Conservation (phyloP, 2,113 vertebrate genomes). For the Mormyrus lacerda region DNA sequence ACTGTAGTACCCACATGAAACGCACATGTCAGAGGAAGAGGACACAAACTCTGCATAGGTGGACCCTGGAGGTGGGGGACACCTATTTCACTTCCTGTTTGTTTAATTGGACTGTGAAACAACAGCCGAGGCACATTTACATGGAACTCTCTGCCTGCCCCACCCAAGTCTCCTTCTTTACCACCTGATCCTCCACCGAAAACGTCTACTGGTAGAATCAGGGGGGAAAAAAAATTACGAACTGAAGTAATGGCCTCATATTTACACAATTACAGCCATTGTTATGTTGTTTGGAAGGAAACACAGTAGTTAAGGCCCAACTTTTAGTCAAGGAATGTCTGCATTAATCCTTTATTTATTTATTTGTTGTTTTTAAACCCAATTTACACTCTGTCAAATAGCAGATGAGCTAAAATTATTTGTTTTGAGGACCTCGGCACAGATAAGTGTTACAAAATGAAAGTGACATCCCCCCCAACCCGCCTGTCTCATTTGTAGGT, state of each 20-base stretch:
- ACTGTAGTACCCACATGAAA: neutral
- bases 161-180: neutral
- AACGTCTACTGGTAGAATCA: neutral
- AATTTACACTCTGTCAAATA: constrained; percentile 20
- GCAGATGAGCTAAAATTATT: constrained; percentile 20
- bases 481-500: constrained; percentile 23
- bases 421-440: constrained; percentile 19
- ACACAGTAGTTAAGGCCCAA: neutral
- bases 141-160: neutral
- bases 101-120: neutral
- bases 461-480: neutral
- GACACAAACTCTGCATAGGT: neutral
- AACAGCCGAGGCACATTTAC: neutral
- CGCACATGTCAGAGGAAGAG: neutral
- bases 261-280: neutral
- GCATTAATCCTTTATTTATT: constrained; percentile 1
- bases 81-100: neutral
- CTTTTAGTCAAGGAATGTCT: neutral
- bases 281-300: neutral
- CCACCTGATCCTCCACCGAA: neutral
- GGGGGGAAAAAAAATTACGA: neutral
- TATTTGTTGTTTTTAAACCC: constrained; percentile 18
- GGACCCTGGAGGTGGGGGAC: neutral
- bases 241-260: neutral
- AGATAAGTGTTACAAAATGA: constrained; percentile 18